Evolutionary conservation across 2,113 vertebrate species (phyloP).

Genomic region (Barnardius zonarius): DNA sequence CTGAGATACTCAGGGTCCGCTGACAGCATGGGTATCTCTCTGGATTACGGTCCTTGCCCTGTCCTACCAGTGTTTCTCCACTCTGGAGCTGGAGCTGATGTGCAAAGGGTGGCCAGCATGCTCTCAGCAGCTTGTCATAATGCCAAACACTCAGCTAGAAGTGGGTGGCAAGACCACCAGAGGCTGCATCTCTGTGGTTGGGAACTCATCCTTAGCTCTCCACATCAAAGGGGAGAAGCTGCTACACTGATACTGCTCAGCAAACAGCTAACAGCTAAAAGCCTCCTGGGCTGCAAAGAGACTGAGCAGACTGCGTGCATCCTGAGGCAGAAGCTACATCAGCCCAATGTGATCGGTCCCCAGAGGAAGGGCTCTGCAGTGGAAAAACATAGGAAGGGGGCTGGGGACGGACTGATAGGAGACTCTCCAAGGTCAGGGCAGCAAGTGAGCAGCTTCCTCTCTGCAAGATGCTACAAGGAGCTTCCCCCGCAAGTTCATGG

Average conservation of each 20-base stretch:
- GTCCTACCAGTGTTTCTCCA: not conserved
- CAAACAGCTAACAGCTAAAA: not conserved
- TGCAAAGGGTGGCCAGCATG: not conserved
- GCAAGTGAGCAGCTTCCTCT: not conserved
- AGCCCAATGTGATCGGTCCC: not conserved
- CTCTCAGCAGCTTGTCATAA: not conserved
- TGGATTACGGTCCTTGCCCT: not conserved
- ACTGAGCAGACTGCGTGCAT: not conserved
- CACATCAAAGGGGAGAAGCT: not conserved
- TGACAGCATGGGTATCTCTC: not conserved
- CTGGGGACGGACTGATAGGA: not conserved
- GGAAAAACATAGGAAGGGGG: not conserved
- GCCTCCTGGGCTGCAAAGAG: accelerated
- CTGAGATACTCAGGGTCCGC: not conserved
- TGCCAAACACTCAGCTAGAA: not conserved
- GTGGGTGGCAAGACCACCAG: not conserved
- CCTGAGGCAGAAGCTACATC: not conserved
- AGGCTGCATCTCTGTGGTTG: not conserved
- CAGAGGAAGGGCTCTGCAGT: not conserved
- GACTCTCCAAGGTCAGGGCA: not conserved
- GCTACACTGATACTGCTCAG: accelerated
- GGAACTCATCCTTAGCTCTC: not conserved
- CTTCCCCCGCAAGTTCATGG: not conserved
- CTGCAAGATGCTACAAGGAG: not conserved
- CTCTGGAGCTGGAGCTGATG: not conserved